Conservation (phyloP, 2,888 invertebrate species). For the Drosophila infuscata region DNA sequence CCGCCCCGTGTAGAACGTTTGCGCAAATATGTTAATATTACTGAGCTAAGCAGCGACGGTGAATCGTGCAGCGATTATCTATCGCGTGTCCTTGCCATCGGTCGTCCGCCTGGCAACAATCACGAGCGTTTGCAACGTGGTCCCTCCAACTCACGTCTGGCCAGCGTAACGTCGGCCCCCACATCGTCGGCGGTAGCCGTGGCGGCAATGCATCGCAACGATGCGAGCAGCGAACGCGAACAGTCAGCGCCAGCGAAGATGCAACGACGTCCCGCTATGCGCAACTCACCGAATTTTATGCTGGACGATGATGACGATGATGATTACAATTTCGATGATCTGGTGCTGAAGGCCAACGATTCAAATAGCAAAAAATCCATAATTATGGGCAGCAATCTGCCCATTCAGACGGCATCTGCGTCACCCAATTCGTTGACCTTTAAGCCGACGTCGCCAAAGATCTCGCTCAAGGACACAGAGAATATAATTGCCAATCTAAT, state of each 20-base stretch:
- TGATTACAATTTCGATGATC: conserved; percentile 93
- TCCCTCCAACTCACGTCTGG: neutral
- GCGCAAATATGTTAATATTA: conserved; percentile 90
- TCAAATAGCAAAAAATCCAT: conserved; percentile 33
- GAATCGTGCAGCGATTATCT: conserved; percentile 67
- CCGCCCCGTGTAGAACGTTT: conserved; percentile 91
- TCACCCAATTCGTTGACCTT: conserved; percentile 76
- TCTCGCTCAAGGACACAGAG: conserved; percentile 86
- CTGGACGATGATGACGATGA: conserved; percentile 90
- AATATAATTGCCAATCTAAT: conserved; percentile 88
- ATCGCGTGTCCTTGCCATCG: conserved; percentile 50
- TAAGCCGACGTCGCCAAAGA: conserved; percentile 77
- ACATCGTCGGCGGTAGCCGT: conserved; percentile 6
- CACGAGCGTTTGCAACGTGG: neutral
- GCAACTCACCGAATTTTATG: conserved; percentile 82
- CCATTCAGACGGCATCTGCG: conserved; percentile 51
- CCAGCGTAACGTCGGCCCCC: neutral
- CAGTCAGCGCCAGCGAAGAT: conserved; percentile 13
- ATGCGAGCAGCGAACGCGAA: conserved; percentile 42
- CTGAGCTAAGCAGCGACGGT: conserved; percentile 69
- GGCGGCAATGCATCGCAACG: conserved; percentile 21
- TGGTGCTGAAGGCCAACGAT: conserved; percentile 84
- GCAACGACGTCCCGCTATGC: conserved; percentile 41
- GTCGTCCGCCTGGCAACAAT: conserved; percentile 28
- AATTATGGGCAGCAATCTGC: conserved; percentile 4